Conservation (phyloP, 2,113 vertebrate species). For the Cyprinus carpio region DNA sequence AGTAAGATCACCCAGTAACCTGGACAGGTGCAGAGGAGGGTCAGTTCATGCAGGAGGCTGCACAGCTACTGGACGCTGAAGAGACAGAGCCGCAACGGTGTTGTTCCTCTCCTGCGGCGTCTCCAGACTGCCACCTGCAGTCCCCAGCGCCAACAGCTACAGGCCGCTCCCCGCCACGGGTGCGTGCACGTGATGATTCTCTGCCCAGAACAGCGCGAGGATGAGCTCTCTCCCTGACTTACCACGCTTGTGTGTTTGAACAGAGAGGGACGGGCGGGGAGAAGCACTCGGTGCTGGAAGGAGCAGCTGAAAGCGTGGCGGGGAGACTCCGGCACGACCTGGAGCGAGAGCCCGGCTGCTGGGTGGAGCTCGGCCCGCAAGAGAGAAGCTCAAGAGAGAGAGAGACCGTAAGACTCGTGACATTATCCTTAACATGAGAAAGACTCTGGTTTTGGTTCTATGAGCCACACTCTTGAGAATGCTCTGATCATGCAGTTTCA, state of each 20-base stretch:
- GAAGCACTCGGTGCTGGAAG: conserved; percentile 90
- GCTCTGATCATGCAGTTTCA: too few relatives aligned
- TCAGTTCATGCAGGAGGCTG: conserved; percentile 98
- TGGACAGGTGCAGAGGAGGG: conserved; percentile 95
- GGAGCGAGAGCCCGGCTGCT: conserved; percentile 91
- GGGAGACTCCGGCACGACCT: conserved; percentile 95
- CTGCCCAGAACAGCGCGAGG: accelerated
- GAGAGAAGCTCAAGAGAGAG: conserved; percentile 98
- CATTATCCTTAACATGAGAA: too few relatives aligned
- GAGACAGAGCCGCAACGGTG: conserved; percentile 95
- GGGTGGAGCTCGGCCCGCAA: conserved; percentile 97
- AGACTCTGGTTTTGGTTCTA: too few relatives aligned
- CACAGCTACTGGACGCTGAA: conserved; percentile 99
- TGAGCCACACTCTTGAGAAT: too few relatives aligned
- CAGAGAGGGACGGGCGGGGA: conserved; percentile 94
- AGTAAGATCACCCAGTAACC: conserved; percentile 96
- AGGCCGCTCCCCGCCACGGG: conserved; percentile 69
- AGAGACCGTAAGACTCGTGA: conserved; percentile 86
- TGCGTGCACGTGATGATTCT: conserved; percentile 39
- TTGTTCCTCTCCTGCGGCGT: conserved; percentile 91
- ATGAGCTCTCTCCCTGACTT: not conserved
- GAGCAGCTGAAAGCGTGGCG: conserved; percentile 99
- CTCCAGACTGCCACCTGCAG: conserved; percentile 96
- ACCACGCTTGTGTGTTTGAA: conserved; percentile 58
- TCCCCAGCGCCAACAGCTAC: conserved; percentile 92